Evolutionary conservation across 2,797 vertebrate species (phyloP), one percentile per base, ranked within the genome.

Genomic region (Holocentrus rufus): DNA sequence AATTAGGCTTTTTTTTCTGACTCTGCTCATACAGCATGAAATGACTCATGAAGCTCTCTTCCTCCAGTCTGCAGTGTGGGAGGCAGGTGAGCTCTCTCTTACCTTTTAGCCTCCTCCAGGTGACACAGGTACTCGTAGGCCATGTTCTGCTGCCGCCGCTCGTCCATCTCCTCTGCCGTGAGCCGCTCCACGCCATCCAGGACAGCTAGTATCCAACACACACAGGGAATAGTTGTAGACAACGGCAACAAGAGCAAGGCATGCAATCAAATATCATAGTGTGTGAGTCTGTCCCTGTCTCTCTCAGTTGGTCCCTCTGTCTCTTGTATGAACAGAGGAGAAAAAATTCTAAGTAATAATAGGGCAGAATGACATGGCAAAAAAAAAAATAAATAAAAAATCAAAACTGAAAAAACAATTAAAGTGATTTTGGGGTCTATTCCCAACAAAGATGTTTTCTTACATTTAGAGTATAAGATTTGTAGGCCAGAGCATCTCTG

Each of bases 81-180:
- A 55, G 9, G 9, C 53, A 18, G 55, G 55, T 30, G 14, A 25
- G 20, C 20, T 10, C 4, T 5, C 49, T 66, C 76, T 92, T 89
- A 99, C 98, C 96, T 94, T 87, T 99, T 99, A 42, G 98, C 97
- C 88, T 99, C 98, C 90, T 99, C 98, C 93, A 99, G 91, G 79
- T 99, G 98, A 87, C 98, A 99, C 60, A 99, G 94, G 78, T 99
- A 99, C 75, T 99, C 98, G 8, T 99, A 99, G 66, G 98, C 98
- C 93, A 99, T 98, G 72, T 99, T 99, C 90, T 98, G 96, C 68
- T 95, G 96, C 22, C 98, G 92, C 72, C 94, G 92, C 85, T 99
- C 98, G 44, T 99, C 97, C 98, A 99, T 99, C 94, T 99, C 98
- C 89, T 99, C 98, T 0, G 98, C 98, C 0, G 98, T 98, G 84